phyloP scores from a whole-genome alignment of 1,140 invertebrate species.

The Drosophila yakuba region DNA sequence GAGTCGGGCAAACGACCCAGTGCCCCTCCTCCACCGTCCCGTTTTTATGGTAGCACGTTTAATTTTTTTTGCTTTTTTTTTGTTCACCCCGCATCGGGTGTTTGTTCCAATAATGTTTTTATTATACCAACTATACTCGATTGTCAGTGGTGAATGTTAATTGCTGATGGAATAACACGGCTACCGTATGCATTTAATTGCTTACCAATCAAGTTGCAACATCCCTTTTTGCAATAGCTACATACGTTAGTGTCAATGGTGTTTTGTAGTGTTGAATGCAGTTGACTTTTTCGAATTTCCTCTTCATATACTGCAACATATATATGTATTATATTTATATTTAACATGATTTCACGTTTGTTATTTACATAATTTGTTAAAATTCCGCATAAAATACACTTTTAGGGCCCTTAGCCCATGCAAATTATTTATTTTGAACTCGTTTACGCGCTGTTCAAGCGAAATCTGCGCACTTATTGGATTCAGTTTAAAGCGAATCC shows the following conservation, averaged over 20 bases:
- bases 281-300: too few relatives aligned
- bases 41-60: background rate
- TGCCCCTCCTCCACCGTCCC: background rate
- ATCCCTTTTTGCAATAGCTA: background rate
- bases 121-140: constrained; percentile 46
- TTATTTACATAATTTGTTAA: background rate
- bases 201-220: background rate
- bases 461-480: constrained; percentile 66
- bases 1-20: constrained; percentile 40
- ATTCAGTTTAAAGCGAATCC: constrained; percentile 58
- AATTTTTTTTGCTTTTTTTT: background rate
- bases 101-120: constrained; percentile 52
- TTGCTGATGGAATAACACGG: background rate
- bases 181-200: constrained; percentile 15
- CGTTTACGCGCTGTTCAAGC: constrained; percentile 6
- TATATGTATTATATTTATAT: too few relatives aligned
- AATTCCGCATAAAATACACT: background rate
- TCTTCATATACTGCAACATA: too few relatives aligned
- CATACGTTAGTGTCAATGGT: too few relatives aligned
- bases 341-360: too few relatives aligned
- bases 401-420: background rate
- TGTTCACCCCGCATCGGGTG: constrained; percentile 1
- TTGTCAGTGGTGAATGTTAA: constrained; percentile 11
- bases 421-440: constrained; percentile 13
- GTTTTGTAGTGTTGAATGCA: too few relatives aligned